Evolutionary conservation across 2,797 vertebrate genomes (phyloP), one percentile per base, ranked within the genome.

Genomic region (Megaceryle alcyon): DNA sequence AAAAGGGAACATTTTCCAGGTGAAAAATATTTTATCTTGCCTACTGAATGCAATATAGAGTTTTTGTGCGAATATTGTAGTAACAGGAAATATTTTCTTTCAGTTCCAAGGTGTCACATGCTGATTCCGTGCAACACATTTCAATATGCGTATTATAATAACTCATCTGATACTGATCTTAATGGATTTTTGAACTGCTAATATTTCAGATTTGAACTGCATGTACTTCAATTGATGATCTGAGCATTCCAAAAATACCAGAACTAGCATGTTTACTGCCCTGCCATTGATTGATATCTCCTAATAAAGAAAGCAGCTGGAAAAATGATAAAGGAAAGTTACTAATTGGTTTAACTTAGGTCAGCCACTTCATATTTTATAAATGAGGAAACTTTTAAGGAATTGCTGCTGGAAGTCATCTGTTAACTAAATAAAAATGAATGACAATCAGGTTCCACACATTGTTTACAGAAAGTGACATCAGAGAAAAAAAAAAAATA

Each of bases 291-390:
- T 93, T 94, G 95, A 96, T 96, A 94, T 91, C 87, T 96, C 66
- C 83, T 97, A 94, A 96, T 94, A 95, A 97, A 96, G 86, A 95
- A 94, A 96, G 80, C 93, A 97, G 95, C 96, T 97, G 92, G 88
- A 94, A 95, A 94, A 97, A 93, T 85, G 83, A 95, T 94, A 96
- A 93, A 92, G 91, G 90, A 88, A 97, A 96, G 87, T 93, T 93
- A 95, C 86, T 96, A 97, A 96, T 96, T 96, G 70, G 88, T 96
- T 96, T 96, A 97, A 95, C 96, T 96, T 93, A 88, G 94, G 91
- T 96, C 93, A 95, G 81, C 82, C 93, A 92, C 95, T 95, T 97
- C 88, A 35, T 95, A 95, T 93, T 96, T 95, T 85, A 70, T 93
- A 97, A 96, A 96, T 80, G 92, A 96, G 86, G 88, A 88, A 93